Conservation (phyloP, 2,113 vertebrate species). For the Danio rerio region GRCz12tu NC_133177.1:33862501-33863000, state of each 20-base stretch:
- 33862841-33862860: slow-evolving; percentile 16
- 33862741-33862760: not conserved
- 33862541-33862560: not conserved
- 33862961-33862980: not conserved
- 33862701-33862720: not conserved
- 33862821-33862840: slow-evolving; percentile 7
- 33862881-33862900: not conserved
- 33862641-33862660: not conserved
- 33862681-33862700: not conserved
- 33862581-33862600: not conserved
- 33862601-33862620: not conserved
- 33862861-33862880: not conserved
- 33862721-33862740: not conserved
- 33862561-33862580: too few relatives aligned
- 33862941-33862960: not conserved
- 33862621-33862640: not conserved
- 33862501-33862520: not conserved
- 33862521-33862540: not conserved
- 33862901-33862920: not conserved
- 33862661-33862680: not conserved
- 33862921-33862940: not conserved
- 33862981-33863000: too few relatives aligned
- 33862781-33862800: not conserved
- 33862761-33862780: not conserved
- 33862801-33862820: not conserved